Base-by-base conservation (phyloP, 2,888 invertebrate genomes). In the Cephus sareptanus region DNA sequence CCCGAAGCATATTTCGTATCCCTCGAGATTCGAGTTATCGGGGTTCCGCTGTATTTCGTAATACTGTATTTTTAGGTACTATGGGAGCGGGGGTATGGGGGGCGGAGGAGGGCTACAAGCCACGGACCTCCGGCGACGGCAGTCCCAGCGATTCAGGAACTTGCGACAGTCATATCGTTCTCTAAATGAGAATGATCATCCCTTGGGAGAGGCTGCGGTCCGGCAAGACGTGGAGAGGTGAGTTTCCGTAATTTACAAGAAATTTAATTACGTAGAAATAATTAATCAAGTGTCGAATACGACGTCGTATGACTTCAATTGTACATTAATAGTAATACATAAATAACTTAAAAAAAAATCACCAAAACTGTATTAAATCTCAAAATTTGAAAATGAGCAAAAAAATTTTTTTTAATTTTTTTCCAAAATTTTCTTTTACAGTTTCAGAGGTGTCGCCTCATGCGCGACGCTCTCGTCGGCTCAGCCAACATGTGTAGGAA, bases 61-160 rank as follows among this genome's bases (percentile, higher is more conserved):
- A 40, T 40, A 40, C 4, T 4, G 15, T 40, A 40, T 40, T 40
- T 40, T 15, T 85, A 91, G 91, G 86, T 91, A 91, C 91, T 91
- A 91, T 91, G 91, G 91, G 91, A 91, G 89, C 89, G 88, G 91
- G 89, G 91, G 90, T 84, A 91, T 91, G 91, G 91, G 89, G 91
- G 91, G 88, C 90, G 91, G 91, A 89, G 91, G 91, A 91, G 91
- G 91, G 91, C 91, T 89, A 88, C 90, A 88, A 87, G 91, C 91
- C 90, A 90, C 90, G 90, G 89, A 91, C 88, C 89, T 90, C 90
- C 91, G 89, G 88, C 89, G 90, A 88, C 88, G 89, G 87, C 85
- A 75, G 75, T 78, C 78, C 78, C 75, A 78, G 37, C 34, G 70
- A 75, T 77, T 70, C 75, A 75, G 75, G 74, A 75, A 77, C 35